Base-by-base conservation (phyloP, 2,888 invertebrate genomes). In the Fabriciana adippe region DNA sequence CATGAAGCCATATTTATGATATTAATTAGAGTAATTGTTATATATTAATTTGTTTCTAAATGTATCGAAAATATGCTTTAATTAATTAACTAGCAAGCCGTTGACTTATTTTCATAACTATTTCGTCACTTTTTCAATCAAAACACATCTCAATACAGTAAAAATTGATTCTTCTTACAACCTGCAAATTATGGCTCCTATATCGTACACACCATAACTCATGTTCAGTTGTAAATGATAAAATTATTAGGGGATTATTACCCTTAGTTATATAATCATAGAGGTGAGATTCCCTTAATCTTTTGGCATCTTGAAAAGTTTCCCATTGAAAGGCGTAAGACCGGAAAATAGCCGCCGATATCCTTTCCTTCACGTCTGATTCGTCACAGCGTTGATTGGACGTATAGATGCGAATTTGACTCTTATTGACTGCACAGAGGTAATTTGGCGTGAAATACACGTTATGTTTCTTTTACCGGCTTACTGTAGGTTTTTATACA, bases 91-190 rank as follows among this genome's bases (percentile, higher is more conserved):
- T 11, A 8, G 11, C 11, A 11, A 2, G 35, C 35, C 11, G 35
- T 35, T 35, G 35, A 35, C 6, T 35, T 35, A 41, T 41, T 41
- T 41, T 41, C 2, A 41, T 11, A 41, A 41, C 11, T 8, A 41
- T 41, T 41, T 15, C 26, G 15, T 26, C 8, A 50, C 57, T 18
- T 41, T 51, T 54, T 41, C 59, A 74, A 66, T 76, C 31, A 47
- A 73, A 74, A 74, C 75, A 68, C 55, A 55, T 57, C 69, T 60
- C 62, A 61, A 69, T 69, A 64, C 70, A 68, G 67, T 63, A 75
- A 78, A 79, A 77, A 76, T 76, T 75, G 74, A 67, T 72, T 74
- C 77, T 80, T 75, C 74, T 73, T 74, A 74, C 76, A 72, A 73
- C 69, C 73, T 71, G 74, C 75, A 74, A 78, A 77, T 76, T 76